Conservation (phyloP, 2,888 invertebrate genomes). For the Abscondita cerata region DNA sequence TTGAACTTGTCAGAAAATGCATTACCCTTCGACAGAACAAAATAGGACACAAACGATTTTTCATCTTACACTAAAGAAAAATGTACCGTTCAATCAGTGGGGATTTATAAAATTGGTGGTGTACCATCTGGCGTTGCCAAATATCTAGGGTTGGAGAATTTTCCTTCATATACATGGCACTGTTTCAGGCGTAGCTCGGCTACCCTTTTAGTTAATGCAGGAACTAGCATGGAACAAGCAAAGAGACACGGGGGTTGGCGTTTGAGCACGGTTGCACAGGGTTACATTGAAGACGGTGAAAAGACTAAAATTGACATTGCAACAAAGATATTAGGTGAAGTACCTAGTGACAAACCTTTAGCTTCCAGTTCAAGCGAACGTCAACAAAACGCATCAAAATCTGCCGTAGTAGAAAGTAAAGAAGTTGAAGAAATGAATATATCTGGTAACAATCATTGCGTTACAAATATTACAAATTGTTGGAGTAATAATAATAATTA, state of each 20-base stretch:
- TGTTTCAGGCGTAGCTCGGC: not conserved
- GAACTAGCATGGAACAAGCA: not conserved
- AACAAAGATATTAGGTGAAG: too few relatives aligned
- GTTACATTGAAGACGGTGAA: not conserved
- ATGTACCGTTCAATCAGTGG: not conserved
- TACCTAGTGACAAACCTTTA: too few relatives aligned
- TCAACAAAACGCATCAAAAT: too few relatives aligned
- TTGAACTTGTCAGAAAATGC: constrained; percentile 1
- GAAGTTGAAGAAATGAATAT: not conserved
- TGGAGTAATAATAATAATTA: not conserved
- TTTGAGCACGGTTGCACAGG: not conserved
- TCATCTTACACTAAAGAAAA: constrained; percentile 1
- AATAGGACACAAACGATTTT: not conserved
- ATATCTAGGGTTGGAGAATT: not conserved
- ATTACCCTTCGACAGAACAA: not conserved
- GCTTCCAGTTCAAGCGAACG: too few relatives aligned
- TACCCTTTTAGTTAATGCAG: not conserved
- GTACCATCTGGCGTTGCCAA: not conserved
- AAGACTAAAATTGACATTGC: too few relatives aligned
- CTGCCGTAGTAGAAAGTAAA: too few relatives aligned
- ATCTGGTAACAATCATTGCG: constrained; percentile 18
- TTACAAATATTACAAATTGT: constrained; percentile 7
- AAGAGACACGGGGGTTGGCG: not conserved
- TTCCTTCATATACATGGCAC: not conserved
- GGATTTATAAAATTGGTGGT: not conserved